Base-by-base conservation (phyloP, 2,113 vertebrate species). In the Ptilonorhynchus violaceus region DNA sequence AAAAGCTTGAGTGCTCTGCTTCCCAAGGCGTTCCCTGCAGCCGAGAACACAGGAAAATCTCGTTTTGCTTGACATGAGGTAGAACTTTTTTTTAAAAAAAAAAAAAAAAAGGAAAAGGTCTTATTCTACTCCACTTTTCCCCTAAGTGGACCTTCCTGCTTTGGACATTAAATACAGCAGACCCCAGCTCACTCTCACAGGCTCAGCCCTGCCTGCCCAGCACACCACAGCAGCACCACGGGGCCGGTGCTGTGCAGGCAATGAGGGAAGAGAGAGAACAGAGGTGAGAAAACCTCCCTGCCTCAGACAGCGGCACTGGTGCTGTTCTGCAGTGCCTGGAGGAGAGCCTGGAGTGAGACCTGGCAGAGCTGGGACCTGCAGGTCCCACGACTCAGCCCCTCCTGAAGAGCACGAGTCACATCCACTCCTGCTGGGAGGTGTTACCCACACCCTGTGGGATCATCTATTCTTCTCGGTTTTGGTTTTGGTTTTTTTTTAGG, bases 201-300 rank as follows among this genome's bases (percentile, higher is more conserved):
- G 6, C 59, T 15, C 58, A 35, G 3, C 20, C 13, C 74, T 76
- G 27, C 64, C 58, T 55, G 23, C 39, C n/a, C 28, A 27, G 58
- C 39, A 20, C 60, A 10, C 8, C 10, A 0, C 11, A 8, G 66
- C 1, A 1, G 35, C 41, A 70, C 46, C 44, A 4, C 5, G 0
- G 47, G 6, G 49, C 25, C 72, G 70, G 47, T 49, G 79, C 59
- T 79, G 11, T 24, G 8, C 2, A 33, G 21, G 18, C 28, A 74
- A 4, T 2, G 20, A 46, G 62, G 44, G 35, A 27, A n/a, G 37
- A 53, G 33, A 35, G n/a, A 58, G 42, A n/a, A 16, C 2, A 85
- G 64, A 31, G 31, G 16, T 0, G 3, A 35, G 35, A 46, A 89
- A 58, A 56, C 0, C 12, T 49, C 31, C 22, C 59, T 28, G 49